Evolutionary conservation across 2,113 vertebrate genomes (phyloP).

Genomic region (Seriola rivoliana): DNA sequence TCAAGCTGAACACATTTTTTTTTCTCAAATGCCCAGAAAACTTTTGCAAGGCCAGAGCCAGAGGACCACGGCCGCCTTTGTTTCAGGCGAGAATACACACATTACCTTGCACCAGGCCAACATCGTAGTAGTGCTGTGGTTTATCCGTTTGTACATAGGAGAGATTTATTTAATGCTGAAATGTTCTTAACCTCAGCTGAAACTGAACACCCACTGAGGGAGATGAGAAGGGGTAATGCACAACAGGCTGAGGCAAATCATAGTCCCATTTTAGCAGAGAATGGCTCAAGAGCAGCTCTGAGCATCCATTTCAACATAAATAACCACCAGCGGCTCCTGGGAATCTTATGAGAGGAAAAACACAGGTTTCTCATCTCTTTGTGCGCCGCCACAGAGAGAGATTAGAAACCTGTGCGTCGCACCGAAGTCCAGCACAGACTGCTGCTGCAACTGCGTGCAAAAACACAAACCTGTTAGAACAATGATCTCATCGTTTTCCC

Average conservation of each 20-base stretch:
- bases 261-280: slow-evolving; percentile 35
- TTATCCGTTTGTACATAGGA: slow-evolving; percentile 33
- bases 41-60: slow-evolving; percentile 22
- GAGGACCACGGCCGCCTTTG: not conserved
- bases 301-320: slow-evolving; percentile 63
- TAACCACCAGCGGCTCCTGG: slow-evolving; percentile 36
- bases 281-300: slow-evolving; percentile 28
- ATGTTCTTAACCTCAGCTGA: slow-evolving; percentile 55
- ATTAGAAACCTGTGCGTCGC: not conserved
- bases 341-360: slow-evolving; percentile 1
- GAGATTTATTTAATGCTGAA: slow-evolving; percentile 67
- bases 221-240: slow-evolving; percentile 52
- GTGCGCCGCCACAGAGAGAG: not conserved
- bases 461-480: slow-evolving; percentile 64
- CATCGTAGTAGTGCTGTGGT: not conserved
- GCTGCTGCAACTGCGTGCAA: slow-evolving; percentile 30
- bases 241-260: slow-evolving; percentile 66
- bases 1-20: slow-evolving; percentile 15
- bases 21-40: slow-evolving; percentile 44
- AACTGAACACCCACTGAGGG: slow-evolving; percentile 65
- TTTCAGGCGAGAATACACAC: not conserved
- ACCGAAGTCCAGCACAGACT: slow-evolving; percentile 2
- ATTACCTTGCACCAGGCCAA: slow-evolving; percentile 14
- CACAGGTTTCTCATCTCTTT: slow-evolving; percentile 40
- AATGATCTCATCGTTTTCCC: slow-evolving; percentile 67